Conservation (phyloP, 2,888 invertebrate species). For the Coenonympha arcania region DNA sequence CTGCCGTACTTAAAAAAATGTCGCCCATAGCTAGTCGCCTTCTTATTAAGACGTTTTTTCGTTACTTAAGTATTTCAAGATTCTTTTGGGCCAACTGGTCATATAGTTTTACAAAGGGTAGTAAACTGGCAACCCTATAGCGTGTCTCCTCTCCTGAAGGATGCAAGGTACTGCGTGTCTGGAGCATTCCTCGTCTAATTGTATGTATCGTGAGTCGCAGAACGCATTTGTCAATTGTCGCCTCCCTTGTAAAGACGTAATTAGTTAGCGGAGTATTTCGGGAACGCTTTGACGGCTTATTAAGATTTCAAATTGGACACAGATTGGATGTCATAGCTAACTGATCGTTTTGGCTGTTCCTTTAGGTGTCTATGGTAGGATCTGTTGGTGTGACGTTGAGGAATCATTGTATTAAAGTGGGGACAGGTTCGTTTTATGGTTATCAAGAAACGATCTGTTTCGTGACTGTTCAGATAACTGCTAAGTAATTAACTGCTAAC, state of each 20-base stretch:
- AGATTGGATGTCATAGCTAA: conserved; percentile 70
- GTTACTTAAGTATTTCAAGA: background rate
- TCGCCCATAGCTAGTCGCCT: too few relatives aligned
- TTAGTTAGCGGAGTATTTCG: conserved; percentile 66
- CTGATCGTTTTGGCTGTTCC: conserved; percentile 50
- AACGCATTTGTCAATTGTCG: conserved; percentile 73
- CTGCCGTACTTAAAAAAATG: too few relatives aligned
- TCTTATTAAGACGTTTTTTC: background rate
- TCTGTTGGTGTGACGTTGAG: conserved; percentile 42
- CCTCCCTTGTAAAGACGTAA: conserved; percentile 55
- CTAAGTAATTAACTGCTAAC: too few relatives aligned
- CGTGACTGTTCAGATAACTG: too few relatives aligned
- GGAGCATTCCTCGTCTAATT: conserved; percentile 63
- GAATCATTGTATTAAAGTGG: conserved; percentile 50
- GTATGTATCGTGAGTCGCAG: conserved; percentile 61
- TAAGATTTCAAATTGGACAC: conserved; percentile 72
- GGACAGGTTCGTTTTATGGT: conserved; percentile 66
- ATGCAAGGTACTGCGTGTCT: background rate
- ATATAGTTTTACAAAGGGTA: background rate
- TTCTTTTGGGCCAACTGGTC: background rate
- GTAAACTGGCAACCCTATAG: background rate
- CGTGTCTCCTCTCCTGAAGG: background rate
- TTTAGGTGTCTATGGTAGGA: conserved; percentile 21
- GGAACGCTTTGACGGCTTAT: conserved; percentile 72
- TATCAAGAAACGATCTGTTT: conserved; percentile 64